These are phyloP conservation scores for Pachycephus smyrnensis DNA, from an alignment of 2,888 invertebrate genomes.

Conservation along the genomic window DNA sequence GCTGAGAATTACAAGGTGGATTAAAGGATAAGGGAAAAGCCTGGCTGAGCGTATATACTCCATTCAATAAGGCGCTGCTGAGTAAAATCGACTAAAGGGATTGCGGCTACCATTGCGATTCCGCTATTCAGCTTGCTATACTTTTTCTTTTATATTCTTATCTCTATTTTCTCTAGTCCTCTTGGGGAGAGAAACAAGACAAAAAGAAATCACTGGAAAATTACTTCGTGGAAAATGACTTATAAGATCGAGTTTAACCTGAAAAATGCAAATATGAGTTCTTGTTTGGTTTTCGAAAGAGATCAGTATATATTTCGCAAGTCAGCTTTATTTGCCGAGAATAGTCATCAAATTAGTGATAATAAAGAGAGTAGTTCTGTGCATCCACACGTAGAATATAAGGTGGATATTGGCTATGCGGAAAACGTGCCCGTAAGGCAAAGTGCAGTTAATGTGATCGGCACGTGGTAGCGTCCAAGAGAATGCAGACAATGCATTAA, in stretches of 20 bases:
- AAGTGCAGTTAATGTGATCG: constrained; percentile 49
- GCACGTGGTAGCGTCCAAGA: constrained; percentile 25
- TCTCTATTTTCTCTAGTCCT: neutral
- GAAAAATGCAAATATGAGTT: neutral
- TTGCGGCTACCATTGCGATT: neutral
- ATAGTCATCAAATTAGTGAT: neutral
- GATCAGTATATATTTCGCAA: no score
- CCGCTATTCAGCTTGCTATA: neutral
- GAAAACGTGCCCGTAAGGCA: constrained; percentile 53
- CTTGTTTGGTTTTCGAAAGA: neutral
- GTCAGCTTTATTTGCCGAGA: constrained; percentile 48
- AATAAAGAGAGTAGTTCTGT: constrained; percentile 18
- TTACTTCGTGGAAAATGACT: neutral
- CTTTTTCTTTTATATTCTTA: neutral
- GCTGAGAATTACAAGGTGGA: neutral
- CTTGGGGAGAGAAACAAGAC: neutral
- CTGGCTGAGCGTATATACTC: neutral
- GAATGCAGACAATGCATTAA: neutral
- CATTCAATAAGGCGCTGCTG: neutral
- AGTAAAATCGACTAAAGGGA: neutral
- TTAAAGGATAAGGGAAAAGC: neutral
- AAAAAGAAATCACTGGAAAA: neutral
- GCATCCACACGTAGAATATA: constrained; percentile 24
- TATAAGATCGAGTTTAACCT: neutral
- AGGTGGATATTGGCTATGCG: constrained; percentile 56